phyloP scores from a whole-genome alignment of 2,113 vertebrate genomes.

The Oxyruncus cristatus region DNA sequence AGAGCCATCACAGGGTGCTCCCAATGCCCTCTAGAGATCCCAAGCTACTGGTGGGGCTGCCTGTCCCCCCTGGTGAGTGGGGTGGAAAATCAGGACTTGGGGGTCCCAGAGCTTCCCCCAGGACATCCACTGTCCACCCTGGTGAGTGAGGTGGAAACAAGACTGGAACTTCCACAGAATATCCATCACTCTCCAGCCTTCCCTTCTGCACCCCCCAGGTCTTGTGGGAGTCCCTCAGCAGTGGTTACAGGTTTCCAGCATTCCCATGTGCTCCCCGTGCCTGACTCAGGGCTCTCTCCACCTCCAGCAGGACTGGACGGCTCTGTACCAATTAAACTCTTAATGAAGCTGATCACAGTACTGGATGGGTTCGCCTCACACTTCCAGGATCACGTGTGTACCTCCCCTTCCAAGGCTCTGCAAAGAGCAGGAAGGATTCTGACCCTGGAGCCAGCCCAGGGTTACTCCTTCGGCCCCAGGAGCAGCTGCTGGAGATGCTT shows the following conservation, averaged over 20 bases:
- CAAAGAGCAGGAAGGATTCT: background rate
- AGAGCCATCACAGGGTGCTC: background rate
- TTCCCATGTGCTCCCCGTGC: fast-evolving
- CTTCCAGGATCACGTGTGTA: background rate
- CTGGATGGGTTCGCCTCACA: background rate
- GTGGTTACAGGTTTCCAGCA: background rate
- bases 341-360: background rate
- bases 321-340: background rate
- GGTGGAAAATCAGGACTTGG: background rate
- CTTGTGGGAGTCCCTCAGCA: background rate
- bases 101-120: fast-evolving
- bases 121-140: too few relatives aligned
- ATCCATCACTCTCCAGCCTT: background rate
- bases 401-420: background rate
- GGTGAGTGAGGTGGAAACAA: background rate
- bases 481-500: background rate
- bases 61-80: background rate
- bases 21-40: background rate
- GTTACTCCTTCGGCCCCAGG: too few relatives aligned
- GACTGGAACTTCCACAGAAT: background rate
- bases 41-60: background rate
- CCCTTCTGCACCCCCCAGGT: background rate
- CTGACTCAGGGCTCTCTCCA: background rate
- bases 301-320: background rate
- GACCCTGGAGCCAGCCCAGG: background rate